A percentile compares a stretch with the other conserved stretches of the same genome.
Conservation (phyloP, 2,113 vertebrate genomes). For the Alouatta palliata region DNA sequence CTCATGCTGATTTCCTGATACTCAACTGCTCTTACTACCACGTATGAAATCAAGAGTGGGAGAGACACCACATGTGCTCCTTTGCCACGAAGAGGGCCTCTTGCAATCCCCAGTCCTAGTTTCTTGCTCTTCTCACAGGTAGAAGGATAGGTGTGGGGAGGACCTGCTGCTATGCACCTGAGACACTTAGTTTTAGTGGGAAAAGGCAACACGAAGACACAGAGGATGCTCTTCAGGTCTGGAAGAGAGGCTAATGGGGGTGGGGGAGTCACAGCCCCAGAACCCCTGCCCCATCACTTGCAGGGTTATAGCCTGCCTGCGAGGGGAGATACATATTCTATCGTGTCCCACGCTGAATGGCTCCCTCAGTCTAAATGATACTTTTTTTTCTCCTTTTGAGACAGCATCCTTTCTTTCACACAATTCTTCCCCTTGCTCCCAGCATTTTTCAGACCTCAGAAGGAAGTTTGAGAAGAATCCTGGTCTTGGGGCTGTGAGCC, state of each 20-base stretch:
- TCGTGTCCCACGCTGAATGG: neutral
- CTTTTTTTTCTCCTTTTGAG: neutral
- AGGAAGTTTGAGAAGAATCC: neutral
- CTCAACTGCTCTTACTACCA: neutral
- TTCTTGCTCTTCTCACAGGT: neutral
- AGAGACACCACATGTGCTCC: neutral
- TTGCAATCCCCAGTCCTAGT: too few relatives aligned
- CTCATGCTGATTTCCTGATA: neutral
- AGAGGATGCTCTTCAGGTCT: neutral
- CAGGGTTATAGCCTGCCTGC: neutral
- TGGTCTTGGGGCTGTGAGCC: neutral
- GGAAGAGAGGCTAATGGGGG: neutral
- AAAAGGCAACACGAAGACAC: neutral
- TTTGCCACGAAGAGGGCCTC: neutral
- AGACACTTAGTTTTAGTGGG: neutral
- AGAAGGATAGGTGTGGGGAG: neutral
- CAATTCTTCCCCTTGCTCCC: neutral
- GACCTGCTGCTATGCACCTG: neutral
- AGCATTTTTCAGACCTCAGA: neutral
- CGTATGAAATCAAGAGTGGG: neutral
- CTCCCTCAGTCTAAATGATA: neutral
- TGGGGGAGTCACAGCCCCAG: accelerated
- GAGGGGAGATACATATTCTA: neutral
- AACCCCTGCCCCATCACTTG: neutral
- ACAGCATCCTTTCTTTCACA: neutral